Conservation (phyloP, 2,113 vertebrate species). For the Campylorhamphus procurvoides region DNA sequence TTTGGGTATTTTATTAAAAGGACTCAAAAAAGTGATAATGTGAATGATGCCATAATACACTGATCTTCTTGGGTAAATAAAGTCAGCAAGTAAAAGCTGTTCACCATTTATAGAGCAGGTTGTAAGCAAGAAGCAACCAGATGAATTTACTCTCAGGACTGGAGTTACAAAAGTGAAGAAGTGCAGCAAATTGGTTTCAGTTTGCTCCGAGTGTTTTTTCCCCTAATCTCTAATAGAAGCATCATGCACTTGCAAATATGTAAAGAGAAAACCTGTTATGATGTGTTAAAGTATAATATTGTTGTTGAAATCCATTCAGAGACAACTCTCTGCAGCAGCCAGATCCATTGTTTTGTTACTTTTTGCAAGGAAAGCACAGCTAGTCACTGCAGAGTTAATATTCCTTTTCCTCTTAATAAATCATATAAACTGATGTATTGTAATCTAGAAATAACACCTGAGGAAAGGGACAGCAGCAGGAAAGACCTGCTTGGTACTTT, state of each 20-base stretch:
- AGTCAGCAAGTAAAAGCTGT: neutral
- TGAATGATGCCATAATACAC: neutral
- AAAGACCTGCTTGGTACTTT: neutral
- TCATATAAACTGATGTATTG: neutral
- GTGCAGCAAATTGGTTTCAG: neutral
- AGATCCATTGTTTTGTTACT: fast-evolving
- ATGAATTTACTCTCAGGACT: neutral
- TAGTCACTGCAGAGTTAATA: neutral
- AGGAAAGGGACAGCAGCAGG: neutral
- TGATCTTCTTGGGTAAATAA: neutral
- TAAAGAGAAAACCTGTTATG: neutral
- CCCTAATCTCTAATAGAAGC: neutral
- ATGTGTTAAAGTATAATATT: neutral
- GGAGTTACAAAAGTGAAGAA: neutral
- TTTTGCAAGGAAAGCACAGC: neutral
- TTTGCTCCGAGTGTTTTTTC: neutral
- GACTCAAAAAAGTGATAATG: neutral
- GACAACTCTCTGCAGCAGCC: neutral
- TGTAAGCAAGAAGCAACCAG: neutral
- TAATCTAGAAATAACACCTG: neutral
- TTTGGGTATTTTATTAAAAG: neutral
- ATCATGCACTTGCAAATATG: neutral
- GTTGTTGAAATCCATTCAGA: neutral
- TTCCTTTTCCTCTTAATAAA: neutral
- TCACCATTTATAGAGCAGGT: neutral